Percentiles rank a stretch among this genome's conserved stretches.
Evolutionary conservation across 2,888 invertebrate genomes (phyloP).

Genomic region (Endomychus coccineus): DNA sequence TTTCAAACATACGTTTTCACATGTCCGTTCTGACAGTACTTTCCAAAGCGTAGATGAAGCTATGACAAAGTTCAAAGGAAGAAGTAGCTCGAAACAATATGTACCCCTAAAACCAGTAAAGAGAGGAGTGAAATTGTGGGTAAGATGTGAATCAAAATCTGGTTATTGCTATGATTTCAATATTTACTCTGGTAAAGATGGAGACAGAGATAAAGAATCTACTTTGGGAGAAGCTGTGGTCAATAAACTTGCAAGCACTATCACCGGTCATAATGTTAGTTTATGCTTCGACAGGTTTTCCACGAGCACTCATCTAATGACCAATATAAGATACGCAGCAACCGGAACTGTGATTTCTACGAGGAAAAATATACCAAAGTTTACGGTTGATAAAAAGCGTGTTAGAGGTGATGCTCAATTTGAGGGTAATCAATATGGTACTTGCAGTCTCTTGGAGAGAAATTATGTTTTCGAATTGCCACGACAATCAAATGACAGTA

Average conservation of each 20-base stretch:
- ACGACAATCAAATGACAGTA: constrained; percentile 5
- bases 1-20: constrained; percentile 15
- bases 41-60: constrained; percentile 16
- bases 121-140: constrained; percentile 22
- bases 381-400: constrained; percentile 5
- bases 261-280: constrained; percentile 11
- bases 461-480: constrained; percentile 23
- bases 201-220: constrained; percentile 7
- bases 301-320: constrained; percentile 6
- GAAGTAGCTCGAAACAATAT: constrained; percentile 21
- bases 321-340: constrained; percentile 1
- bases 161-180: constrained; percentile 18
- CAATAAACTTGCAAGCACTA: constrained; percentile 9
- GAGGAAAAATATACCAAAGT: constrained; percentile 7
- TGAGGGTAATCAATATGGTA: constrained; percentile 16
- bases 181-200: constrained; percentile 14
- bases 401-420: constrained; percentile 16
- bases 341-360: constrained; percentile 6
- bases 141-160: constrained; percentile 18
- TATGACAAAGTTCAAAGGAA: constrained; percentile 18
- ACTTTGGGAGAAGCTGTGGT: constrained; percentile 19
- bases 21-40: constrained; percentile 10
- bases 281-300: constrained; percentile 16
- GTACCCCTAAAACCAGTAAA: constrained; percentile 23
- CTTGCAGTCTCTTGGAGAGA: constrained; percentile 21